Base-by-base conservation (phyloP, 2,113 vertebrate species). In the Lynx canadensis region DNA sequence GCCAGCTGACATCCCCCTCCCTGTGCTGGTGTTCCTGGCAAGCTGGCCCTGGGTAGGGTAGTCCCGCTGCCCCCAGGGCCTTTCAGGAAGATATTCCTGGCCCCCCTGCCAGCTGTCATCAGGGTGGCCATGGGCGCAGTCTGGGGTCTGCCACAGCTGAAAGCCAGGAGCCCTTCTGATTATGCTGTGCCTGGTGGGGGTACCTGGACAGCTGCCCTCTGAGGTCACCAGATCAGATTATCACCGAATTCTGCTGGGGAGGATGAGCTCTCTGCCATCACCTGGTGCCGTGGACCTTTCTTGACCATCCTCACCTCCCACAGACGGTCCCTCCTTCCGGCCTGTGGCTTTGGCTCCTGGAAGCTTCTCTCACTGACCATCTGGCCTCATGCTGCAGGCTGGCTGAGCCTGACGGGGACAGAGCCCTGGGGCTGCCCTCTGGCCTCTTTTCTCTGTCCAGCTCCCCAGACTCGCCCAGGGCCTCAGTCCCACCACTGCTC, bases 391-490 rank as follows among this genome's bases (percentile, higher is more conserved):
- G 18, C 11, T 10, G 83, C 33, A 41, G 50, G 14, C 27, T 41
- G 14, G 19, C 79, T 13, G 1, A 0, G 50, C 68, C 27, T 18
- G 21, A 36, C 16, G 1, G 1, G 5, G 85, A 55, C 18, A 5
- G 68, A 36, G 23, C 52, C n/a, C 21, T 6, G 19, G 55, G 80
- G 74, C 41, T 48, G 41, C 41, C 27, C 25, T 78, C 73, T 18
- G 38, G 71, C 23, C 71, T 11, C 38, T 41, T 38, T 38, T 27
- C 66, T 4, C 23, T 9, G 23, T 12, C 38, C 10, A 1, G 36
- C 21, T 38, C 36, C 8, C 69, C 36, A 9, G 21, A 12, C 21
- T 4, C 10, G 36, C 36, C 7, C 25, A 0, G 2, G 0, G 19
- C 69, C 71, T 45, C 13, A 7, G 2, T 33, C 52, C 41, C 33